Base-by-base conservation (phyloP, 64 coral and sea anemone genomes). In the Montipora efflorescens region DNA sequence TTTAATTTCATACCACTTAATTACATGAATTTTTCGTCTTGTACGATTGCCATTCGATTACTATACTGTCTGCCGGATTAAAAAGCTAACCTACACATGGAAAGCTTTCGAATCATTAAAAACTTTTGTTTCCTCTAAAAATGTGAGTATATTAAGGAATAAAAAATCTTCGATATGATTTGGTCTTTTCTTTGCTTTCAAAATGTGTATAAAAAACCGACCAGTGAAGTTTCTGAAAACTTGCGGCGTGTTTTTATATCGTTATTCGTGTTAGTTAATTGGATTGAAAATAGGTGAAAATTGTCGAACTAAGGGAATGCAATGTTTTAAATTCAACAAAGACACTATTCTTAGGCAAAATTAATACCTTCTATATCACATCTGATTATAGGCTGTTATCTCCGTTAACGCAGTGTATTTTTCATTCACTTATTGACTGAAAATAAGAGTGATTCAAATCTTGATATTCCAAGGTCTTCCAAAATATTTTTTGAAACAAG, bases 291-390 rank as follows among this genome's bases (percentile, higher is more conserved):
- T 62, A 72, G 82, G 82, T 72, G 82, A 86, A 86, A 72, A 86
- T 86, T 86, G n/a, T 45, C 45, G 3, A 2, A 71, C 45, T 70
- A 50, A 86, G 49, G 82, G 71, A 72, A 66, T 86, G 82, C 20
- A 2, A 86, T 86, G 45, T 72, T 86, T 86, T 51, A 86, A 86
- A 71, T 69, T 72, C 45, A 51, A 86, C 81, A 84, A 84, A 84
- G 59, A n/a, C 43, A 47, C 23, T 67, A 12, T 14, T 58, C 14
- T 59, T 43, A 20, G 61, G 55, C 79, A 22, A 25, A 19, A 43
- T 8, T 86, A 22, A 72, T 16, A 86, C 7, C 45, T 11, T 49
- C 64, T 49, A 71, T 4, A 86, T n/a, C 7, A 71, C 47, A 1
- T 10, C n/a, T 50, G 36, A 71, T 86, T 50, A 15, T 13, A n/a